Evolutionary conservation across 2,797 vertebrate species (phyloP).

Genomic region (Basileuterus tristriatus): DNA sequence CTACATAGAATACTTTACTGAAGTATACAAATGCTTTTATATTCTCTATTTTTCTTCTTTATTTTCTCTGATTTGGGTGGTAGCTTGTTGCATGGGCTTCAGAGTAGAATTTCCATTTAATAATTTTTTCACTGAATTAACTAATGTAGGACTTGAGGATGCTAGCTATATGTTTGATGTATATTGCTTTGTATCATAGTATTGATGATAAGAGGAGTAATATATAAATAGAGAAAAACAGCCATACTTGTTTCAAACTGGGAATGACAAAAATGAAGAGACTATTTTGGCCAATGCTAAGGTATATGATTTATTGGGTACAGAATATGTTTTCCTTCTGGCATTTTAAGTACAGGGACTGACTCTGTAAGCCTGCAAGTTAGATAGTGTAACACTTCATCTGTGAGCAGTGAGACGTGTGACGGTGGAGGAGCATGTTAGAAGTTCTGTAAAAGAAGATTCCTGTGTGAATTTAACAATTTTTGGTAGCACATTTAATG

Average conservation of each 20-base stretch:
- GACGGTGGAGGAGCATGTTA: conserved; percentile 37
- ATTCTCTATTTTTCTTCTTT: background rate
- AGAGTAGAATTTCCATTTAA: background rate
- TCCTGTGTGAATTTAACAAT: conserved; percentile 64
- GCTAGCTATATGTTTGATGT: background rate
- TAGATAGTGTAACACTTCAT: conserved; percentile 67
- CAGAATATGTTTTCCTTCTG: conserved; percentile 58
- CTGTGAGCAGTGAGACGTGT: conserved; percentile 62
- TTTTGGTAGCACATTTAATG: conserved; percentile 65
- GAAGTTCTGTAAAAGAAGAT: conserved; percentile 54
- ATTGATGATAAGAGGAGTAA: background rate
- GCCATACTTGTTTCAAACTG: background rate
- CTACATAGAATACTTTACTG: background rate
- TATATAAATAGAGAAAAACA: background rate
- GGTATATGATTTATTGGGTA: conserved; percentile 29
- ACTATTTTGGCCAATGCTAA: background rate
- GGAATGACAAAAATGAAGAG: conserved; percentile 1
- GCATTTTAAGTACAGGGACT: conserved; percentile 37
- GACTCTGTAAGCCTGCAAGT: conserved; percentile 48
- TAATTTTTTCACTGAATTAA: background rate
- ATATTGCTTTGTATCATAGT: background rate
- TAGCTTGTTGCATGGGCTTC: background rate
- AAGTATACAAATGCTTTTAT: background rate
- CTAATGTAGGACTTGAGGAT: background rate
- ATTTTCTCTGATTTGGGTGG: background rate